Percentiles rank a stretch among this genome's conserved stretches.
Evolutionary conservation across 2,113 vertebrate species (phyloP).

Genomic region (Perccottus glenii): DNA sequence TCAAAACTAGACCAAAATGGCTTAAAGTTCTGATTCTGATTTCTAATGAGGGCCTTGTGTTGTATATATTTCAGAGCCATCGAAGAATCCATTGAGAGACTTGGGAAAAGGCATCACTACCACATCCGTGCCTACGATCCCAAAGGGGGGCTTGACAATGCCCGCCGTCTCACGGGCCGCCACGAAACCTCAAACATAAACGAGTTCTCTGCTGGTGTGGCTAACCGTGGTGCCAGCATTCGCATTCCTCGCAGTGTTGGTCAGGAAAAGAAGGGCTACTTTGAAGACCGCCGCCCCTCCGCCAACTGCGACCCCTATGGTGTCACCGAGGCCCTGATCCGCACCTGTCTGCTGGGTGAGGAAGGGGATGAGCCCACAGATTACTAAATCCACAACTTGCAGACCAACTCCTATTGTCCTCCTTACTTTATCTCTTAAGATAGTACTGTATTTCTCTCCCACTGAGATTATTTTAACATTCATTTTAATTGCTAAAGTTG

Average conservation of each 20-base stretch:
- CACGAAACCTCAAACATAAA: conserved; percentile 96
- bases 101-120: conserved; percentile 90
- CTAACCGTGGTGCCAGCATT: conserved; percentile 94
- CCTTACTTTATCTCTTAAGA: conserved; percentile 40
- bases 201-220: conserved; percentile 94
- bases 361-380: conserved; percentile 89
- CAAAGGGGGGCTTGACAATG: conserved; percentile 95
- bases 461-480: conserved; percentile 64
- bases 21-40: neutral
- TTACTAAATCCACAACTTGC: conserved; percentile 69
- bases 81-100: conserved; percentile 92
- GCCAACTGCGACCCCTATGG: conserved; percentile 95
- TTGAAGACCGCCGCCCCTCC: conserved; percentile 94
- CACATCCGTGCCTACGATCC: conserved; percentile 95
- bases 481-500: conserved; percentile 70
- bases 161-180: conserved; percentile 90
- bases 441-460: conserved; percentile 64
- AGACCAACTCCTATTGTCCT: conserved; percentile 57
- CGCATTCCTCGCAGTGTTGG: conserved; percentile 91
- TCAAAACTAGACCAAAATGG: accelerated
- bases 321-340: conserved; percentile 92
- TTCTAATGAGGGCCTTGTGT: neutral
- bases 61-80: conserved; percentile 81
- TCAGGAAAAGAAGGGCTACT: conserved; percentile 94
- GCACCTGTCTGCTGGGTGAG: conserved; percentile 92